Evolutionary conservation across 1,140 invertebrate species (phyloP).

Genomic region (Episyrphus balteatus): DNA sequence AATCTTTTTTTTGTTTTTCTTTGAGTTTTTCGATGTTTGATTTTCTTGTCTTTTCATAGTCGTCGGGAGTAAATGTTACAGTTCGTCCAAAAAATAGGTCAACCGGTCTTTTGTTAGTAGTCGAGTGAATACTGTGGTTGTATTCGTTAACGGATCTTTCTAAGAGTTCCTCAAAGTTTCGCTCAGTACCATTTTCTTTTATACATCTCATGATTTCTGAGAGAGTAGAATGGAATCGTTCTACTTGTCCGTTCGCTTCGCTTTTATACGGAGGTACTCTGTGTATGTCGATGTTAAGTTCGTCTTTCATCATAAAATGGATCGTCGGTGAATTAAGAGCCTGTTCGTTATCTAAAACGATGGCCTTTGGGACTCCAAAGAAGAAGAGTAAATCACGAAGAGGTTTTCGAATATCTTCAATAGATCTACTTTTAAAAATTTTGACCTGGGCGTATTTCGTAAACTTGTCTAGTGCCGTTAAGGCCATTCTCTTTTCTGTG

Average conservation of each 20-base stretch:
- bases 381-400: constrained; percentile 7
- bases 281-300: constrained; percentile 6
- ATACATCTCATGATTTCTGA: constrained; percentile 10
- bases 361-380: constrained; percentile 9
- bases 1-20: constrained; percentile 1
- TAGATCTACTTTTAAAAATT: constrained; percentile 7
- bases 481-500: constrained; percentile 1
- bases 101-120: constrained; percentile 8
- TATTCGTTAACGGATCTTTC: constrained; percentile 8
- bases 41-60: constrained; percentile 6
- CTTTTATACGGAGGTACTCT: constrained; percentile 8
- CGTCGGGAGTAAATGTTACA: constrained; percentile 4
- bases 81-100: constrained; percentile 10
- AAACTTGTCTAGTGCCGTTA: constrained; percentile 11
- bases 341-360: constrained; percentile 15
- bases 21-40: constrained; percentile 7
- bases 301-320: constrained; percentile 7
- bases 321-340: constrained; percentile 10
- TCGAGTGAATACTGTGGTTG: constrained; percentile 11
- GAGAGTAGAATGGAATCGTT: constrained; percentile 14
- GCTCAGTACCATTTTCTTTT: not conserved
- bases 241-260: constrained; percentile 10
- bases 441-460: constrained; percentile 8
- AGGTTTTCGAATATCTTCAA: constrained; percentile 5
- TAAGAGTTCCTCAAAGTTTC: constrained; percentile 8